Evolutionary conservation across 2,113 vertebrate species (phyloP).

Genomic region (Platycercus adscitus): DNA sequence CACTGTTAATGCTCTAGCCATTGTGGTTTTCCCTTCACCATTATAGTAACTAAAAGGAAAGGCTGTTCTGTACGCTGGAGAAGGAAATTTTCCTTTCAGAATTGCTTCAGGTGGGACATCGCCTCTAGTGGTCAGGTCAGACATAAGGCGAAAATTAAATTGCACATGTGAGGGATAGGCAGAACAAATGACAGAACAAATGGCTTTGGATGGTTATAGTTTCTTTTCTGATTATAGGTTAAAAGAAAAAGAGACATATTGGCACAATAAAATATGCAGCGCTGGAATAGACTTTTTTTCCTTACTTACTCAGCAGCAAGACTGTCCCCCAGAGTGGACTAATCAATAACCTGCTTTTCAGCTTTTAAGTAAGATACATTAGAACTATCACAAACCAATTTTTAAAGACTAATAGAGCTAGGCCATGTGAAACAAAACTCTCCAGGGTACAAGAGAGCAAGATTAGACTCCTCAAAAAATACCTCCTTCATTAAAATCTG

Average conservation of each 20-base stretch:
- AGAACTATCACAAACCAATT: neutral
- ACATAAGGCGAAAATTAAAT: neutral
- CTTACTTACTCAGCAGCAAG: neutral
- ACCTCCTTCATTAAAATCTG: neutral
- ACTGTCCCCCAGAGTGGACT: neutral
- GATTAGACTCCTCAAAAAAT: neutral
- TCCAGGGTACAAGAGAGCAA: neutral
- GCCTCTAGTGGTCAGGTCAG: neutral
- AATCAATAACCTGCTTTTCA: neutral
- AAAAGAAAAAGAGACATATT: conserved; percentile 21
- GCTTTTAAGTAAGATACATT: neutral
- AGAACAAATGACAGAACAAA: neutral
- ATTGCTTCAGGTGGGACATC: neutral
- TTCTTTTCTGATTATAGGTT: conserved; percentile 8
- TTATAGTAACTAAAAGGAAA: neutral
- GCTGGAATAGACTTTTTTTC: neutral
- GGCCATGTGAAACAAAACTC: neutral
- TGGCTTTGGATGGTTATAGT: neutral
- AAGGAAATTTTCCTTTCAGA: neutral
- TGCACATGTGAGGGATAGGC: neutral
- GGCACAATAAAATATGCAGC: neutral
- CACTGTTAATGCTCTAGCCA: neutral
- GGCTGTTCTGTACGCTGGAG: neutral
- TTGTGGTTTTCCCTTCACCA: neutral
- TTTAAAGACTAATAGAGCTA: neutral